Base-by-base conservation (phyloP, 1,140 invertebrate species). In the Drosophila littoralis region DNA sequence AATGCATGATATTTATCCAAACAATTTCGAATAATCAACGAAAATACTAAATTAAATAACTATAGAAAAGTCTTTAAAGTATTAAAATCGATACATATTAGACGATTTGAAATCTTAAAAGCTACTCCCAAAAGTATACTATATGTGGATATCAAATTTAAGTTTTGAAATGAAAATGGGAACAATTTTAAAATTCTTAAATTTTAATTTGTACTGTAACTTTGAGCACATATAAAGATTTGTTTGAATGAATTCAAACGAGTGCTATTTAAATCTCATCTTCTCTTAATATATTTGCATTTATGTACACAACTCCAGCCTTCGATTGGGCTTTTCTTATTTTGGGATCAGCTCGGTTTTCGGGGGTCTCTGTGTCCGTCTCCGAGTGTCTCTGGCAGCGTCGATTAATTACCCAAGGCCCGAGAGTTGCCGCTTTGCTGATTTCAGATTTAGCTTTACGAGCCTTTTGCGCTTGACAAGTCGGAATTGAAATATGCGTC, bases 381-480 rank as follows among this genome's bases (percentile, higher is more conserved):
- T 75, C 1, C 22, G 17, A 22, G 5, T 22, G 75, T 80, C 46
- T 72, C 54, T 60, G 79, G 55, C 75, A 54, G 61, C 69, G 79
- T 65, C 81, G 81, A 85, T 85, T 85, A 86, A 85, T 85, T 85
- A 85, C 82, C 76, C 82, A 35, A 55, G 63, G 46, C 46, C 54
- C 69, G 51, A 13, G 13, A 15, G 32, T 75, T 75, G 84, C 69
- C 68, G 81, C 66, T 84, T 84, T 84, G 81, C 81, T 86, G 81
- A 85, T 86, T 86, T 85, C 81, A 73, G 70, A 73, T 73, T 73
- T 68, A 81, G 82, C 81, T 85, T 85, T 85, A 85, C 81, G 81
- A 85, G 81, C 81, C 81, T 86, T 86, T 83, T 81, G 81, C 54
- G 78, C 75, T 75, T 86, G 81, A 86, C 82, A 85, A 85, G 82